Conservation (phyloP, 2,797 vertebrate genomes). For the Otus scops region DNA sequence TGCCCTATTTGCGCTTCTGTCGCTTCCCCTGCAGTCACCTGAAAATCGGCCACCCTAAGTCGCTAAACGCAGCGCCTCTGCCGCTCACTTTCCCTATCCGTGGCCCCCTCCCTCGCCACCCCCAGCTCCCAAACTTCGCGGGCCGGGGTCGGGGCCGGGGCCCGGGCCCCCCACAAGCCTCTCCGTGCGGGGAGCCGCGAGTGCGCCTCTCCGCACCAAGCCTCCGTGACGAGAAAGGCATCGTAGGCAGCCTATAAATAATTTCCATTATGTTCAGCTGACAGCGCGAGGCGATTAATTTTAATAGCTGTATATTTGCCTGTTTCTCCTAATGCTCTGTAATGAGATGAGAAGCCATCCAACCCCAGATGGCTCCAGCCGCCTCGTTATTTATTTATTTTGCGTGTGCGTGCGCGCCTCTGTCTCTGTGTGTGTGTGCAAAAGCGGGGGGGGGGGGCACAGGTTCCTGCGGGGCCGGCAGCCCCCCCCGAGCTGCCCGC, state of each 20-base stretch:
- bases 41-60: neutral
- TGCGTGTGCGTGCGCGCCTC: neutral
- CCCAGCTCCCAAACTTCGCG: neutral
- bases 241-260: conserved; percentile 82
- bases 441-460: neutral
- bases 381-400: conserved; percentile 72
- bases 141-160: neutral
- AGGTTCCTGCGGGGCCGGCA: neutral
- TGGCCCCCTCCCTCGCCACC: neutral
- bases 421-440: neutral
- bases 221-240: conserved; percentile 77
- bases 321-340: conserved; percentile 81
- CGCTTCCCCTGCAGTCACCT: neutral
- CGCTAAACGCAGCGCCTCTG: neutral
- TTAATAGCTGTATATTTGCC: conserved; percentile 85
- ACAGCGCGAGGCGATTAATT: conserved; percentile 84
- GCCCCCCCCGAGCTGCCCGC: neutral
- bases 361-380: conserved; percentile 71
- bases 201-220: conserved; percentile 40
- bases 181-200: neutral
- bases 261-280: conserved; percentile 84
- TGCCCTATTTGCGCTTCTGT: neutral
- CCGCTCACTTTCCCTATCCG: neutral
- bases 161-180: neutral
- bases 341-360: conserved; percentile 80